Evolutionary conservation across 2,113 vertebrate genomes (phyloP), one percentile per base, ranked within the genome.

Genomic region (Chaenogobius annularis): DNA sequence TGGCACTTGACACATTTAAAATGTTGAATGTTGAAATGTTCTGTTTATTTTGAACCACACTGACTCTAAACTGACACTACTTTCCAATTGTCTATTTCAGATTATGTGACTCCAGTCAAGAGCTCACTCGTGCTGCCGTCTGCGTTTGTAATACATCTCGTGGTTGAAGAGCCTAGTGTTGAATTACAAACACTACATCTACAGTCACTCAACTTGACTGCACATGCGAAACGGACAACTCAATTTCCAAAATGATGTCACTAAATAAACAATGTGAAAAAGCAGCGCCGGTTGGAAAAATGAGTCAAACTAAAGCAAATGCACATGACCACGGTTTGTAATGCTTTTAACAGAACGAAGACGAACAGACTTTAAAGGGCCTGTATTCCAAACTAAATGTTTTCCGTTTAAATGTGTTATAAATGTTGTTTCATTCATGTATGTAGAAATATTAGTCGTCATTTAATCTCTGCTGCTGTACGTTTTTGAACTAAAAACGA

Each of bases 341-440:
- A 84, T 78, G 71, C 47, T 83, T 86, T 85, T 73, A 84, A 66
- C 82, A 86, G 74, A 78, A 65, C 63, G 58, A 22, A 72, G 47
- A 77, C 67, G 74, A 65, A 17, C 9, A 48, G 62, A 72, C 48
- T 15, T 72, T 61, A 70, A 69, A 68, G 73, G 19, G n/a, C n/a
- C n/a, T n/a, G n/a, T n/a, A n/a, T n/a, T n/a, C n/a, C n/a, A n/a
- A n/a, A n/a, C n/a, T n/a, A n/a, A n/a, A n/a, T n/a, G n/a, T n/a
- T n/a, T n/a, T n/a, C n/a, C n/a, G n/a, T n/a, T n/a, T n/a, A n/a
- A n/a, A n/a, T n/a, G n/a, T n/a, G n/a, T n/a, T n/a, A n/a, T n/a
- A n/a, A n/a, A n/a, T 52, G 19, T n/a, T n/a, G 50, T 20, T 54
- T 54, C 8, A 20, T 54, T 54, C 50, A 54, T 20, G 7, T 7